Evolutionary conservation across 2,113 vertebrate genomes (phyloP).

Genomic region (Psilopogon haemacephalus): DNA sequence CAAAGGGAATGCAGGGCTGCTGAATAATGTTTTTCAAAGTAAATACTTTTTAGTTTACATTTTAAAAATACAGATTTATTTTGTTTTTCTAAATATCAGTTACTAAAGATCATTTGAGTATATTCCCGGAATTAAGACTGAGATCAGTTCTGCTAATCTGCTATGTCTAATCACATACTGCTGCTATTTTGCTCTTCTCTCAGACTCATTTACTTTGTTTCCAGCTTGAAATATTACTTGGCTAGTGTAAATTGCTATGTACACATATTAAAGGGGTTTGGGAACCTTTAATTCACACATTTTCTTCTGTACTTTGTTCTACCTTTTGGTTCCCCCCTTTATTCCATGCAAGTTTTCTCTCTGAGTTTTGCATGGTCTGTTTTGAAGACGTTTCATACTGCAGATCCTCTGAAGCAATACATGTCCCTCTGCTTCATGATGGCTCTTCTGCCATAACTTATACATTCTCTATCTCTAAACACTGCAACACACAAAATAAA

Average conservation of each 20-base stretch:
- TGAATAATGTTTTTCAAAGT: not conserved
- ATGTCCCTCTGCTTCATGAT: not conserved
- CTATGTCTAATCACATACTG: not conserved
- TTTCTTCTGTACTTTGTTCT: not conserved
- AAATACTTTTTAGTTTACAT: not conserved
- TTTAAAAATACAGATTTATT: not conserved
- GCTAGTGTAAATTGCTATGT: not conserved
- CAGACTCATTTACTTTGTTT: not conserved
- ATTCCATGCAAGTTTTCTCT: not conserved
- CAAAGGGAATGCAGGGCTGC: not conserved
- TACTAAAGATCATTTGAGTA: not conserved
- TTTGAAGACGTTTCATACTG: not conserved
- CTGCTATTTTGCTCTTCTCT: not conserved
- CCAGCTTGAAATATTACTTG: not conserved
- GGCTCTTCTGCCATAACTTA: not conserved
- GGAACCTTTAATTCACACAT: not conserved
- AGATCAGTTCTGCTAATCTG: not conserved
- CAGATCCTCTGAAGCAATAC: not conserved
- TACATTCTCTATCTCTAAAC: not conserved
- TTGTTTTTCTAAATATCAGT: not conserved
- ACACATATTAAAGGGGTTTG: not conserved
- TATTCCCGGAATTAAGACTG: not conserved
- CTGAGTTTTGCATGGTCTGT: not conserved
- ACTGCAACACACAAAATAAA: not conserved
- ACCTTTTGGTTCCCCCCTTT: no score